Percentiles rank a stretch among this genome's conserved stretches.
Evolutionary conservation across 2,888 invertebrate genomes (phyloP).

Genomic region (Saturnia japonica): DNA sequence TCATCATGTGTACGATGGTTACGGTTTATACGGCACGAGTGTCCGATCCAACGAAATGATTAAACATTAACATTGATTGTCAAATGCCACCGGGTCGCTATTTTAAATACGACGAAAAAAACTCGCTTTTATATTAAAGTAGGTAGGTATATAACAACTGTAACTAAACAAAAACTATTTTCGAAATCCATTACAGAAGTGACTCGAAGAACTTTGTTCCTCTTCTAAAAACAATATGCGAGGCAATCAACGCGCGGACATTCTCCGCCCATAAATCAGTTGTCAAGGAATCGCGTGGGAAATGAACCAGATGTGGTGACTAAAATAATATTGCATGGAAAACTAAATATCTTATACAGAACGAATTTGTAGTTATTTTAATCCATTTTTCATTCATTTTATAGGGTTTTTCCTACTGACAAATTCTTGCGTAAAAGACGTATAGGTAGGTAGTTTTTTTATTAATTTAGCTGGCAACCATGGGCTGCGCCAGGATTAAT

Average conservation of each 20-base stretch:
- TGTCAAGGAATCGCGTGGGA: constrained; percentile 35
- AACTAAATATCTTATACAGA: background rate
- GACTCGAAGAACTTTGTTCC: constrained; percentile 27
- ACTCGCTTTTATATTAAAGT: background rate
- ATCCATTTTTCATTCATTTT: background rate
- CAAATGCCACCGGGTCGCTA: background rate
- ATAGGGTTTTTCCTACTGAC: background rate
- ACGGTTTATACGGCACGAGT: background rate
- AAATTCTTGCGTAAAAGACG: background rate
- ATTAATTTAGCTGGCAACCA: too few species aligned
- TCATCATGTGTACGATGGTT: background rate
- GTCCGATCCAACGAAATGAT: background rate
- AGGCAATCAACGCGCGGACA: constrained; percentile 41
- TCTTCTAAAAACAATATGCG: constrained; percentile 41
- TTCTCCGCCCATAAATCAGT: constrained; percentile 43
- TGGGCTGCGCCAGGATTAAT: too few species aligned
- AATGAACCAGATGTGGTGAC: constrained; percentile 32
- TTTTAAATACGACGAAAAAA: background rate
- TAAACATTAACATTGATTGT: background rate
- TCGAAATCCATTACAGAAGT: constrained; percentile 28
- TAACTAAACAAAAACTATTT: constrained; percentile 16
- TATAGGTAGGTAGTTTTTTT: too few species aligned
- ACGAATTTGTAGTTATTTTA: background rate
- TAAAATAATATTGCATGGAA: constrained; percentile 25
- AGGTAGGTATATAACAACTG: constrained; percentile 15